Percentiles rank a stretch among this genome's conserved stretches.
Conservation (phyloP, 2,797 vertebrate species). For the Brachyrhaphis roseni region DNA sequence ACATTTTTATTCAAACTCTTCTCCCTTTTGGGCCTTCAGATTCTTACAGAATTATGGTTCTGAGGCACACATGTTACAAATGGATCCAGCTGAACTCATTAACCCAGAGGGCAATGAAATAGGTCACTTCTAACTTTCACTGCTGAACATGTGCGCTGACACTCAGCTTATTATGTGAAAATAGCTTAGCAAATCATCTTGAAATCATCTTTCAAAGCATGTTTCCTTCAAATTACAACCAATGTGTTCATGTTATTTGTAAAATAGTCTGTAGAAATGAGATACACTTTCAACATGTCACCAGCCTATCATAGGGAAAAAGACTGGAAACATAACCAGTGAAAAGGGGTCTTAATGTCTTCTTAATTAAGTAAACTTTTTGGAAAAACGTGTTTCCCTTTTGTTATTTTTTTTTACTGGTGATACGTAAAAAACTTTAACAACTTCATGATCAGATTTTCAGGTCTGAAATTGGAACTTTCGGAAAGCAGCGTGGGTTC, state of each 20-base stretch:
- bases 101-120: conserved; percentile 61
- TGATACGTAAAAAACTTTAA: background rate
- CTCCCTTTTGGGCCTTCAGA: conserved; percentile 47
- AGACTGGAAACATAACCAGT: too few species aligned
- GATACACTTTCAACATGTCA: background rate
- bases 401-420: background rate
- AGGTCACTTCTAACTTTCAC: conserved; percentile 51
- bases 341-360: background rate
- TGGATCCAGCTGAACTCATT: conserved; percentile 71
- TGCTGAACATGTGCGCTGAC: conserved; percentile 45
- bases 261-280: background rate
- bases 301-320: too few species aligned
- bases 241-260: background rate
- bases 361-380: background rate
- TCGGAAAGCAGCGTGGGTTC: background rate
- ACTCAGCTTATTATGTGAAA: conserved; percentile 22
- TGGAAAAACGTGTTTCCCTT: background rate
- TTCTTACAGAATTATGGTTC: conserved; percentile 71
- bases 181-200: background rate
- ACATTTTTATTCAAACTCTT: conserved; percentile 47
- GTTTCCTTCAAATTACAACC: background rate
- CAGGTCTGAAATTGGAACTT: background rate
- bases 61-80: conserved; percentile 67
- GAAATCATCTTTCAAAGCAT: background rate
- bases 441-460: background rate